Evolutionary conservation across 2,888 invertebrate genomes (phyloP).

Genomic region (Eurytoma adleriae): DNA sequence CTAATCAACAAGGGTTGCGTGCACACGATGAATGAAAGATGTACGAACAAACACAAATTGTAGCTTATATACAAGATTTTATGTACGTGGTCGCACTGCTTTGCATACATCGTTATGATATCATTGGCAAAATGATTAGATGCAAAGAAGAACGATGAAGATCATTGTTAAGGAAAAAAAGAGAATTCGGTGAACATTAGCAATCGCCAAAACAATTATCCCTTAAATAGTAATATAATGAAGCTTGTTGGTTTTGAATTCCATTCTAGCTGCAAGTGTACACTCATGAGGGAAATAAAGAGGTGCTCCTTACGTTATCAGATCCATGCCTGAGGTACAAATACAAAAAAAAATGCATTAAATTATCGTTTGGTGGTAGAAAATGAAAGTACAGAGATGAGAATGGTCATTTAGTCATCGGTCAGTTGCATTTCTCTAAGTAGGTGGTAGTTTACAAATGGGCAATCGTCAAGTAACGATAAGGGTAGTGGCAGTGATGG

Average conservation of each 20-base stretch:
- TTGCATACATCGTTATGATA: constrained; percentile 23
- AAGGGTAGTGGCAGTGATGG: constrained; percentile 49
- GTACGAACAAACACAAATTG: constrained; percentile 31
- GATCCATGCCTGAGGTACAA: constrained; percentile 48
- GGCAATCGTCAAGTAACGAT: constrained; percentile 33
- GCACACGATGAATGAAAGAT: constrained; percentile 48
- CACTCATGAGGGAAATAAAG: constrained; percentile 21
- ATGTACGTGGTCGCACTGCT: constrained; percentile 32
- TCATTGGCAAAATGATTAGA: neutral
- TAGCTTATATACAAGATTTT: constrained; percentile 48
- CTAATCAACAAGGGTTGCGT: constrained; percentile 10
- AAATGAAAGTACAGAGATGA: neutral
- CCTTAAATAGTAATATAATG: constrained; percentile 24
- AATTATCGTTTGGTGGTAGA: constrained; percentile 21
- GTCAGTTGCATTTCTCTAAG: constrained; percentile 36
- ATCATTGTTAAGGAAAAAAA: constrained; percentile 41
- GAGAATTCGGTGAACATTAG: constrained; percentile 24
- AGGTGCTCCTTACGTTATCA: constrained; percentile 46
- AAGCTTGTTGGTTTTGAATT: constrained; percentile 44
- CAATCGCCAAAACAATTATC: constrained; percentile 13
- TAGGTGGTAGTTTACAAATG: constrained; percentile 6
- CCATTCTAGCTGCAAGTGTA: constrained; percentile 30
- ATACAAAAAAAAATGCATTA: constrained; percentile 16
- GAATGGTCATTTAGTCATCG: constrained; percentile 9
- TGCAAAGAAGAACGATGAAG: constrained; percentile 42